phyloP scores from a whole-genome alignment of 2,888 invertebrate genomes.

The Phasia obesa region DNA sequence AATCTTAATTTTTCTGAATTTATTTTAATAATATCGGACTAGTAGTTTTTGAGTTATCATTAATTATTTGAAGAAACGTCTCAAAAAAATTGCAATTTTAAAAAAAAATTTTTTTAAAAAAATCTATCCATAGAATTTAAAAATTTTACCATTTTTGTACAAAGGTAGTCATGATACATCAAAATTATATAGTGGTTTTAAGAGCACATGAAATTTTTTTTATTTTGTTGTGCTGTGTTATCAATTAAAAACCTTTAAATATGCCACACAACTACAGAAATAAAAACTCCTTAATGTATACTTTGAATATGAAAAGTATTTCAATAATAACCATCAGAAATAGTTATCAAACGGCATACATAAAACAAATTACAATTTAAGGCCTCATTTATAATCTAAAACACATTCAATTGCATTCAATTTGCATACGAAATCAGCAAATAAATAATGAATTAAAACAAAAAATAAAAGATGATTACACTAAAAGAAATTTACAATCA shows the following conservation, averaged over 20 bases:
- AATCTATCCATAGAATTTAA: no score
- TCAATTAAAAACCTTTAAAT: slow-evolving; percentile 16
- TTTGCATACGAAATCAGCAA: slow-evolving; percentile 24
- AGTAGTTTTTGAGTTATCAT: no score
- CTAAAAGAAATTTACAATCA: background rate
- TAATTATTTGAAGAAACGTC: no score
- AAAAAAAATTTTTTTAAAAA: no score
- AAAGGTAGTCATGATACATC: no score
- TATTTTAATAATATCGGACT: no score
- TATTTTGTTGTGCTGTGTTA: no score
- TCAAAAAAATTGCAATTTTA: no score
- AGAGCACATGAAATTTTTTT: no score
- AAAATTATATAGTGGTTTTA: no score
- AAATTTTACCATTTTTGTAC: no score
- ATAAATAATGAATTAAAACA: background rate
- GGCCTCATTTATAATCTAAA: slow-evolving; percentile 19
- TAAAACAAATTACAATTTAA: slow-evolving; percentile 19
- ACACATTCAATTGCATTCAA: slow-evolving; percentile 9
- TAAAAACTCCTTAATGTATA: slow-evolving; percentile 41
- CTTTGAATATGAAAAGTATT: slow-evolving; percentile 33
- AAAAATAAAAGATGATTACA: background rate
- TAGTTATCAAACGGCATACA: slow-evolving; percentile 21
- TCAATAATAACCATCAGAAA: slow-evolving; percentile 16
- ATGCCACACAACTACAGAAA: slow-evolving; percentile 22
- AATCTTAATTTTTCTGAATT: no score